Percentiles rank a stretch among this genome's conserved stretches.
phyloP scores from a whole-genome alignment of 92 coral and sea anemone genomes.

The Palythoa heliodiscus region DNA sequence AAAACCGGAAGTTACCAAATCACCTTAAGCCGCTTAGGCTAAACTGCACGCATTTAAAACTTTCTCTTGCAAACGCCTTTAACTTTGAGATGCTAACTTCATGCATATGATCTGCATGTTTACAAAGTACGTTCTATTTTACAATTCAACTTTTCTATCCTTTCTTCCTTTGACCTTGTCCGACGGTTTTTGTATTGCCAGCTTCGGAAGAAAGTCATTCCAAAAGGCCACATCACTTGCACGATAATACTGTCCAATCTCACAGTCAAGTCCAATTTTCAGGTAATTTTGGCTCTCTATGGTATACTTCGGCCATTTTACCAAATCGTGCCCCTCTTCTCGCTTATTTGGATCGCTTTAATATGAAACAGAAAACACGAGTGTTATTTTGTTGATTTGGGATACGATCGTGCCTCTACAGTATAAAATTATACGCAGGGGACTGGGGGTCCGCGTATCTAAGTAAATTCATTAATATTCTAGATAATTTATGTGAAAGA shows the following conservation, averaged over 20 bases:
- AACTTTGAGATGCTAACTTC: background rate
- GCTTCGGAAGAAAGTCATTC: conserved; percentile 25
- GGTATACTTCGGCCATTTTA: background rate
- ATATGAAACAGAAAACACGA: background rate
- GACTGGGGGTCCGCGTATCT: too few species aligned
- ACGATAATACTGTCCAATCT: background rate
- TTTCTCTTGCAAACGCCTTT: too few species aligned
- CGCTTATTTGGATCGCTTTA: conserved; percentile 3
- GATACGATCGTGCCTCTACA: background rate
- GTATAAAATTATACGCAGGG: too few species aligned
- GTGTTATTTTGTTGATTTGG: background rate
- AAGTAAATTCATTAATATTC: too few species aligned
- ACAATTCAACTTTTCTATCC: background rate
- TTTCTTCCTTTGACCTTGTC: background rate
- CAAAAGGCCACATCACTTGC: conserved; percentile 1
- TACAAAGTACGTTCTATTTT: background rate
- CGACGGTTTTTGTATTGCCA: background rate
- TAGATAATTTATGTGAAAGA: too few species aligned
- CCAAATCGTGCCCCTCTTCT: conserved; percentile 4
- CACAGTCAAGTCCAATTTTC: background rate
- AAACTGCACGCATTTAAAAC: too few species aligned
- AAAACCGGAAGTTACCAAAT: too few species aligned
- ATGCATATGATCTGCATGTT: background rate
- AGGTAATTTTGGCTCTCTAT: background rate
- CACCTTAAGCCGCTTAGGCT: too few species aligned